A percentile compares a stretch with the other conserved stretches of the same genome.
These are phyloP conservation scores for Limnephilus auricula DNA, from an alignment of 2,888 invertebrate species.

Conservation along the genomic window DNA sequence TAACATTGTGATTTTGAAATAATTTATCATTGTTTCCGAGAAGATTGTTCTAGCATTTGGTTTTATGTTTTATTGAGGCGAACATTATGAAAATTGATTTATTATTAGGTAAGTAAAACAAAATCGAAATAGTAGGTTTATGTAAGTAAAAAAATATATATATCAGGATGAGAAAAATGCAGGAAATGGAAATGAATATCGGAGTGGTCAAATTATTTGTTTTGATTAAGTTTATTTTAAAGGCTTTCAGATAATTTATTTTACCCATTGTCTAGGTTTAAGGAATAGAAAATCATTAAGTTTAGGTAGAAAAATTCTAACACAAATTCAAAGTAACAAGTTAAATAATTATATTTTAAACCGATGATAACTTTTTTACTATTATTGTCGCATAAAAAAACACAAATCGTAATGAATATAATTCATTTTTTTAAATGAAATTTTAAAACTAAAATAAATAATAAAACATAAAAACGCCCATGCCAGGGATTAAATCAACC, in stretches of 20 bases:
- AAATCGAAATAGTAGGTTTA: conserved; percentile 24
- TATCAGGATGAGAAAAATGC: conserved; percentile 19
- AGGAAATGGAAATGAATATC: background rate
- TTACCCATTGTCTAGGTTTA: conserved; percentile 45
- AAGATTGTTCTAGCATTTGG: background rate
- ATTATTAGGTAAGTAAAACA: conserved; percentile 8
- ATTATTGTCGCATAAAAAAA: conserved; percentile 51
- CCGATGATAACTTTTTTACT: conserved; percentile 57
- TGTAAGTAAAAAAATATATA: background rate
- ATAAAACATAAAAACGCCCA: conserved; percentile 52
- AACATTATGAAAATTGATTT: conserved; percentile 12
- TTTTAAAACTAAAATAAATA: conserved; percentile 54
- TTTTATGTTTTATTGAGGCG: background rate
- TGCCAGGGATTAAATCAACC: conserved; percentile 60
- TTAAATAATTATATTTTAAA: conserved; percentile 58
- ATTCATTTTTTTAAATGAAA: conserved; percentile 62
- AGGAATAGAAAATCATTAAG: conserved; percentile 61
- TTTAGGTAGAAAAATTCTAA: conserved; percentile 62
- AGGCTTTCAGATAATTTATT: conserved; percentile 31
- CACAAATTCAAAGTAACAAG: conserved; percentile 53
- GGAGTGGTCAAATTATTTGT: background rate
- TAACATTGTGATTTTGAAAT: conserved; percentile 25
- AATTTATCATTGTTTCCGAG: background rate
- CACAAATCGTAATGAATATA: conserved; percentile 51
- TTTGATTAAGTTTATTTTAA: background rate